phyloP scores from a whole-genome alignment of 23 tunicate genomes.

The Halocynthia aurantium region DNA sequence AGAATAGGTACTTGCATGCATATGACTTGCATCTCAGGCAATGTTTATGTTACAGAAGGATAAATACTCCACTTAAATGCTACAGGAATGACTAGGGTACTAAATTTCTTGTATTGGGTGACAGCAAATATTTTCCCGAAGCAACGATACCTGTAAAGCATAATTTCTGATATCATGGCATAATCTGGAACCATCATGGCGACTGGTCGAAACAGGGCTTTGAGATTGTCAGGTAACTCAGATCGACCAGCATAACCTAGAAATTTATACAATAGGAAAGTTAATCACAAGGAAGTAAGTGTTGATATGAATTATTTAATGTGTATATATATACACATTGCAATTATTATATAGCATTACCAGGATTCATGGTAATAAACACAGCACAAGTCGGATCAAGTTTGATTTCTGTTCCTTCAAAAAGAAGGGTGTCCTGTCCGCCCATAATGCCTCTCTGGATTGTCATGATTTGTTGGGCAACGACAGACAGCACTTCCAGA shows the following conservation, averaged over 20 bases:
- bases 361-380: conserved; percentile 54
- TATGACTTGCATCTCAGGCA: too few species aligned
- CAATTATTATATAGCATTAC: not conserved
- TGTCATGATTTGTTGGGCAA: conserved; percentile 94
- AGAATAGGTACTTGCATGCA: too few species aligned
- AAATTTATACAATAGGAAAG: not conserved
- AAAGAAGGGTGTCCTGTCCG: conserved; percentile 77
- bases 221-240: conserved; percentile 95
- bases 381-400: conserved; percentile 96
- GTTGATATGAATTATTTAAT: too few species aligned
- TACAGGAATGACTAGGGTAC: not conserved
- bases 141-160: conserved; percentile 75
- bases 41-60: too few species aligned
- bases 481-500: conserved; percentile 93
- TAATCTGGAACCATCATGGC: conserved; percentile 99
- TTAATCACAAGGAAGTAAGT: not conserved
- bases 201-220: conserved; percentile 95
- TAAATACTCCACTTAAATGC: not conserved
- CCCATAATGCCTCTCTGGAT: conserved; percentile 90
- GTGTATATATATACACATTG: not conserved
- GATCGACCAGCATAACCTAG: conserved; percentile 99
- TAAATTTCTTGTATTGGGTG: not conserved
- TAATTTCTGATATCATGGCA: conserved; percentile 97
- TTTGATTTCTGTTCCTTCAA: conserved; percentile 98
- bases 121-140: not conserved